Evolutionary conservation across 2,888 invertebrate species (phyloP).

Genomic region (Hemicrepidius hirtus): DNA sequence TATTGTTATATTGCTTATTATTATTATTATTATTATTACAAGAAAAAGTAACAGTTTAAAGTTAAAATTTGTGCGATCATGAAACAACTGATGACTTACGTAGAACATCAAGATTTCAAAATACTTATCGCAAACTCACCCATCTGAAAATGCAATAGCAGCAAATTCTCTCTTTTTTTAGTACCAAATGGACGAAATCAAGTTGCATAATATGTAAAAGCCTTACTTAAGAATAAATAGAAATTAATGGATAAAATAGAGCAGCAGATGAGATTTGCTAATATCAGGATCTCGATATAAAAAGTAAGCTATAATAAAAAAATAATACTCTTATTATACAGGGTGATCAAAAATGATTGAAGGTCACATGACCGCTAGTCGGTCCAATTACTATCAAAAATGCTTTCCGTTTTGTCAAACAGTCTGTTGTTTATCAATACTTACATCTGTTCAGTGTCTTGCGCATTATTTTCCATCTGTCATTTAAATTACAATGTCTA

Average conservation of each 20-base stretch:
- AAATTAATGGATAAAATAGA: not conserved
- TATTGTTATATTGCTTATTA: conserved; percentile 25
- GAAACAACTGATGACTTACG: conserved; percentile 6
- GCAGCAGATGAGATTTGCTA: not conserved
- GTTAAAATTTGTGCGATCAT: conserved; percentile 30
- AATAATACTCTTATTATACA: conserved; percentile 20
- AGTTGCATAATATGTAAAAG: not conserved
- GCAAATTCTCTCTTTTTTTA: not conserved
- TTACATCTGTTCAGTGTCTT: no score
- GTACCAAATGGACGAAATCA: conserved; percentile 11
- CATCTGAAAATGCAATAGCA: not conserved
- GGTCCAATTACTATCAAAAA: no score
- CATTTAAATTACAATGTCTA: no score
- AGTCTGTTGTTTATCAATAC: no score
- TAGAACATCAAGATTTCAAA: not conserved
- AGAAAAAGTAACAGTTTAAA: conserved; percentile 13
- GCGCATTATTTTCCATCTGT: no score
- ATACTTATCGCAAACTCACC: conserved; percentile 6
- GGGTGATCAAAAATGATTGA: no score
- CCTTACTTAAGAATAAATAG: not conserved
- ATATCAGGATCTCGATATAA: not conserved
- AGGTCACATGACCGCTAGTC: no score
- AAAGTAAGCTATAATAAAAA: conserved; percentile 13
- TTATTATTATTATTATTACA: conserved; percentile 6
- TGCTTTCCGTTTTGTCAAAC: no score